Evolutionary conservation across 1,140 invertebrate species (phyloP).

Genomic region (Aphaenogaster floridana): DNA sequence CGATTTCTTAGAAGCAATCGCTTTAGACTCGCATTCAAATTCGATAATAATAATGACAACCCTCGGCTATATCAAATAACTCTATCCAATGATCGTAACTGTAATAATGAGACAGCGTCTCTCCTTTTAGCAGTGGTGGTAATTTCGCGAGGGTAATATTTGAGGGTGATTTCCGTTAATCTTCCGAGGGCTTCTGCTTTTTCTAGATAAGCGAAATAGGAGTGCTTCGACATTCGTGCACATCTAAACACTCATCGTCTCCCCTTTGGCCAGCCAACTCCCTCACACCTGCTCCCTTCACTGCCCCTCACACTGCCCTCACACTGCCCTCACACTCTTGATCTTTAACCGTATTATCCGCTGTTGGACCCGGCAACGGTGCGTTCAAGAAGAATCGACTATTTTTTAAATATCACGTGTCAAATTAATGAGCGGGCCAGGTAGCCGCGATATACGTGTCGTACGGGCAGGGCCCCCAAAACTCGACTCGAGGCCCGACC

Average conservation of each 20-base stretch:
- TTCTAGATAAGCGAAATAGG: constrained; percentile 39
- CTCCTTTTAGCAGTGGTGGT: neutral
- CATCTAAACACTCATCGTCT: constrained; percentile 68
- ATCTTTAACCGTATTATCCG: constrained; percentile 67
- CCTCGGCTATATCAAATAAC: neutral
- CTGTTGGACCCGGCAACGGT: constrained; percentile 71
- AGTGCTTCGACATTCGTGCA: constrained; percentile 56
- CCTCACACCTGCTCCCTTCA: constrained; percentile 1
- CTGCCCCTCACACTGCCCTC: neutral
- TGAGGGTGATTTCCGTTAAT: constrained; percentile 11
- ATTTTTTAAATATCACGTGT: constrained; percentile 81
- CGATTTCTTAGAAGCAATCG: neutral
- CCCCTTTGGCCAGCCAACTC: neutral
- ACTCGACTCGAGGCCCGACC: constrained; percentile 46
- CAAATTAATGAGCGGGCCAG: constrained; percentile 72
- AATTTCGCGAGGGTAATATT: constrained; percentile 13
- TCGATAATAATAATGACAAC: neutral
- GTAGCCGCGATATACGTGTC: constrained; percentile 56
- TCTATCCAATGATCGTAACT: neutral
- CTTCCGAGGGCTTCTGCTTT: constrained; percentile 11
- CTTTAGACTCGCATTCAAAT: neutral
- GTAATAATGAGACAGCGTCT: constrained; percentile 3
- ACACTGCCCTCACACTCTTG: constrained; percentile 44
- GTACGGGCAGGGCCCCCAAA: constrained; percentile 32
- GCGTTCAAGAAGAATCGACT: constrained; percentile 79